phyloP scores from a whole-genome alignment of 2,113 vertebrate species.

The Carassius gibelio region DNA sequence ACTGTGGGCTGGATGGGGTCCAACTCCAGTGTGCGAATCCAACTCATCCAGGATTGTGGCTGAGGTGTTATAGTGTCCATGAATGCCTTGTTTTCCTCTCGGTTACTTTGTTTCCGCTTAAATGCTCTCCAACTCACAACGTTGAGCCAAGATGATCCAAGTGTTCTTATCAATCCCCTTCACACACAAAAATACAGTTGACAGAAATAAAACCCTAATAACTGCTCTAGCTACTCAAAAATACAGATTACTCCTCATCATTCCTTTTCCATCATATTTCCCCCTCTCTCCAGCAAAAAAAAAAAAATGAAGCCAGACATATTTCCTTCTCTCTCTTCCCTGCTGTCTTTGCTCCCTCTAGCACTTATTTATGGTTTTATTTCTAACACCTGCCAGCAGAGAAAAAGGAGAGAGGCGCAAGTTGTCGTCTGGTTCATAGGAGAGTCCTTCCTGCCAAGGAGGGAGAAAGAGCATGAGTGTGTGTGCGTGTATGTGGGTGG shows the following conservation, averaged over 20 bases:
- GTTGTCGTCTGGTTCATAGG: slow-evolving; percentile 44
- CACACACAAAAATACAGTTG: slow-evolving; percentile 38
- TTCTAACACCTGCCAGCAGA: slow-evolving; percentile 72
- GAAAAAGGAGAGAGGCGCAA: slow-evolving; percentile 51
- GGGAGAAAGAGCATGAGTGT: slow-evolving; percentile 31
- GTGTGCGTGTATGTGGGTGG: slow-evolving; percentile 20
- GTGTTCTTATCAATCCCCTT: slow-evolving; percentile 40
- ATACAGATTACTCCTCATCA: slow-evolving; percentile 66
- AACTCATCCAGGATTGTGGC: slow-evolving; percentile 66
- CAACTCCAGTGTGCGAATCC: slow-evolving; percentile 72
- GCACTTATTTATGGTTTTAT: slow-evolving; percentile 75
- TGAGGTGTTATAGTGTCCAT: slow-evolving; percentile 72
- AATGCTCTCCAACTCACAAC: slow-evolving; percentile 11
- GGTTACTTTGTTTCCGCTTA: slow-evolving; percentile 58
- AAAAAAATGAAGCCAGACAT: slow-evolving; percentile 42
- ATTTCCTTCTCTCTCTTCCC: slow-evolving; percentile 29
- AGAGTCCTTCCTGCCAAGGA: slow-evolving; percentile 55
- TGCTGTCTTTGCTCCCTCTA: slow-evolving; percentile 61
- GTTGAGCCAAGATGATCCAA: slow-evolving; percentile 24
- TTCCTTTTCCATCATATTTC: slow-evolving; percentile 58
- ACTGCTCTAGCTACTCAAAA: slow-evolving; percentile 67
- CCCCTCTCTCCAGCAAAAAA: slow-evolving; percentile 53
- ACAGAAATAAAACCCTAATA: slow-evolving; percentile 58
- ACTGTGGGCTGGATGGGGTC: slow-evolving; percentile 66
- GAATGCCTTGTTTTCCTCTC: slow-evolving; percentile 72